Evolutionary conservation across 2,797 vertebrate species (phyloP).

Genomic region (Podarcis lilfordi): DNA sequence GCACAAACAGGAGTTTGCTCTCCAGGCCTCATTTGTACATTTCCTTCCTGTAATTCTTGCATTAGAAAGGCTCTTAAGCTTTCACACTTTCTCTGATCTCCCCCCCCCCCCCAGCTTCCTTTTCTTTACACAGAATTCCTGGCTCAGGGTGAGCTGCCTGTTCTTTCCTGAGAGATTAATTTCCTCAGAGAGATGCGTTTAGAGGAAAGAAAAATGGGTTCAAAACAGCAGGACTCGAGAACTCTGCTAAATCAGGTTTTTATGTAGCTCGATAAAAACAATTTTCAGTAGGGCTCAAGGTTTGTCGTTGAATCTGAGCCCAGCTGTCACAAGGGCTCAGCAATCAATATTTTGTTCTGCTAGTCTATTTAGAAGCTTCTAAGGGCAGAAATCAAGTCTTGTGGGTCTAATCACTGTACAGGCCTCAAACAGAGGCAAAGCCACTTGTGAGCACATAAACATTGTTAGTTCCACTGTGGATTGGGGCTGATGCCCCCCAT

Average conservation of each 20-base stretch:
- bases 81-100: slow-evolving; percentile 3
- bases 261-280: slow-evolving; percentile 33
- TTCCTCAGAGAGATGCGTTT: slow-evolving; percentile 28
- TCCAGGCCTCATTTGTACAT: background rate
- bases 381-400: slow-evolving; percentile 51
- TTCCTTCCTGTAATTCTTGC: slow-evolving; percentile 32
- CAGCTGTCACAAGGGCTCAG: slow-evolving; percentile 35
- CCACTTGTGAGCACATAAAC: slow-evolving; percentile 42
- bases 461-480: slow-evolving; percentile 27
- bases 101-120: background rate
- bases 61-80: slow-evolving; percentile 10
- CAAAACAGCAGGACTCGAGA: slow-evolving; percentile 38
- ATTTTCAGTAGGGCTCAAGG: slow-evolving; percentile 24
- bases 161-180: slow-evolving; percentile 37
- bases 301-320: slow-evolving; percentile 34
- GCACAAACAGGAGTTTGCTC: background rate
- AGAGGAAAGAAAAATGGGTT: slow-evolving; percentile 27
- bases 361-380: slow-evolving; percentile 48
- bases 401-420: slow-evolving; percentile 36
- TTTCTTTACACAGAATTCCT: slow-evolving; percentile 21
- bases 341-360: slow-evolving; percentile 41
- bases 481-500: slow-evolving; percentile 15
- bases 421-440: slow-evolving; percentile 28
- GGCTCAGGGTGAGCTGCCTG: background rate
- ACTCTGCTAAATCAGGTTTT: slow-evolving; percentile 30